A percentile compares a stretch with the other conserved stretches of the same genome.
These are phyloP conservation scores for Ischnus inquisitorius DNA, from an alignment of 2,888 invertebrate species.

Conservation along the genomic window DNA sequence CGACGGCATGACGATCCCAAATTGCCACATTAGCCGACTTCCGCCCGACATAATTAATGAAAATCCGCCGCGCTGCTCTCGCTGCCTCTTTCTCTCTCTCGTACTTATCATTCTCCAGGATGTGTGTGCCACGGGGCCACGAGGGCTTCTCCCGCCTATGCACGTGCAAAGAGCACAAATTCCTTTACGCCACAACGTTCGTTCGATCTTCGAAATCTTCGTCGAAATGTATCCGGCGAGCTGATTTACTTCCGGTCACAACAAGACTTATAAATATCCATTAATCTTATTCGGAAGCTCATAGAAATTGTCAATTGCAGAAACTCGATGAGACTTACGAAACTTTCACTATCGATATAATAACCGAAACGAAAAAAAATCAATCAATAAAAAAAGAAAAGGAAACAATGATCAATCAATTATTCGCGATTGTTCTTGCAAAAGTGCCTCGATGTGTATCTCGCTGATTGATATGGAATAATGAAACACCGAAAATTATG, in stretches of 20 bases:
- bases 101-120: neutral
- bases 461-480: neutral
- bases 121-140: constrained; percentile 18
- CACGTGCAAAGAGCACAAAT: constrained; percentile 24
- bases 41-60: constrained; percentile 67
- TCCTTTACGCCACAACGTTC: neutral
- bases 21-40: constrained; percentile 67
- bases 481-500: constrained; percentile 3
- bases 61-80: constrained; percentile 54
- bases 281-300: neutral
- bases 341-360: neutral
- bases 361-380: neutral
- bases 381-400: neutral
- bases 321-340: neutral
- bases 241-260: neutral
- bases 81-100: neutral
- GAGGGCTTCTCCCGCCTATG: neutral
- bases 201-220: neutral
- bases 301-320: neutral
- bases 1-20: constrained; percentile 62
- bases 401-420: neutral
- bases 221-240: neutral
- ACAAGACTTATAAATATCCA: neutral
- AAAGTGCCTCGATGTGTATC: neutral
- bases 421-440: neutral